phyloP scores from a whole-genome alignment of 2,888 invertebrate species.

The Phyllotreta cruciferae region DNA sequence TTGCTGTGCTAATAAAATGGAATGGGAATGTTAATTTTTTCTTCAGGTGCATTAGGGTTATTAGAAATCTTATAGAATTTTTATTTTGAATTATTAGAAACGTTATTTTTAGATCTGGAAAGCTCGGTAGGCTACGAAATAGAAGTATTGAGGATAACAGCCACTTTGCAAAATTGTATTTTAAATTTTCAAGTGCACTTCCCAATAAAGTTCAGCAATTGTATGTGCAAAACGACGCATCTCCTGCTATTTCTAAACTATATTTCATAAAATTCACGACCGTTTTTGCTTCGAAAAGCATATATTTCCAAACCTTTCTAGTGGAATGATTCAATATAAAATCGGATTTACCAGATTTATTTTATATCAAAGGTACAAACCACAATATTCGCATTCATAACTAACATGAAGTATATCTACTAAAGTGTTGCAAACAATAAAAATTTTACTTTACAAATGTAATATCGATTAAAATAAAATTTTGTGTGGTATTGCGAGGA shows the following conservation, averaged over 20 bases:
- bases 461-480: not conserved
- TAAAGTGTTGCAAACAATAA: no score
- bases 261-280: constrained; percentile 38
- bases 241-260: constrained; percentile 28
- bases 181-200: constrained; percentile 34
- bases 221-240: constrained; percentile 33
- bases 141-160: constrained; percentile 8
- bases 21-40: constrained; percentile 7
- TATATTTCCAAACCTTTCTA: constrained; percentile 36
- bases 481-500: not conserved
- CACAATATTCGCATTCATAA: no score
- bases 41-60: not conserved
- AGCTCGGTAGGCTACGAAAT: constrained; percentile 8
- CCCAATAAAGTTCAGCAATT: constrained; percentile 34
- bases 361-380: no score
- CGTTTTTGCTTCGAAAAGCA: constrained; percentile 38
- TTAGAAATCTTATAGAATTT: not conserved
- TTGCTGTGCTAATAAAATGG: constrained; percentile 5
- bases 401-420: no score
- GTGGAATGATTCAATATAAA: constrained; percentile 33
- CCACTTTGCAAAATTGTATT: constrained; percentile 29
- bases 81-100: no score
- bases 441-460: no score
- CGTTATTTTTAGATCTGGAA: not conserved
- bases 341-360: constrained; percentile 16